Evolutionary conservation across 2,888 invertebrate genomes (phyloP), one percentile per base, ranked within the genome.

Genomic region (Troides aeacus): DNA sequence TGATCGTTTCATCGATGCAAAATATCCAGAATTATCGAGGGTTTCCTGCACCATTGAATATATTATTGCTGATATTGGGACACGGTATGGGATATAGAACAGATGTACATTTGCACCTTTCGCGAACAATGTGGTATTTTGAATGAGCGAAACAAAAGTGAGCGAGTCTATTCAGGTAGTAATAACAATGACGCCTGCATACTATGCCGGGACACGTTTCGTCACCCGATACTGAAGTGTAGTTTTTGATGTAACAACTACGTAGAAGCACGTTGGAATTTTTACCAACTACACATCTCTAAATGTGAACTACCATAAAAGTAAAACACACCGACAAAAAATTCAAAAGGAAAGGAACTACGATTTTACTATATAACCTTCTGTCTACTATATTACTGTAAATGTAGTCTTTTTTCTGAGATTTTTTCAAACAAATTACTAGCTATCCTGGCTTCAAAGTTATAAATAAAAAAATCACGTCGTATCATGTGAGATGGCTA

Each of bases 131-230:
- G 79, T 80, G 74, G 77, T 82, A 82, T 80, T 82, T 79, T 80
- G 75, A 79, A 80, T 75, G 72, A 76, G 78, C 73, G 75, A 80
- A 82, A 84, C 82, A 87, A 87, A 84, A 82, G 79, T 75, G 77
- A 71, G 78, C 80, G 79, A 77, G 80, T 79, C 79, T 78, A 81
- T 79, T 83, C 78, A 80, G 74, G 77, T 72, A 72, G 72, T 74
- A 75, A 75, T 77, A 81, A 83, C 82, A 84, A 85, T 82, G 77
- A 78, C 69, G 66, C 69, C 65, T 74, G 74, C 68, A 63, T 53
- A 70, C 74, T 73, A 74, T 71, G 74, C 72, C 69, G 70, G 74
- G 70, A 61, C 66, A 69, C 39, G 66, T 64, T 68, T 72, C 72
- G 70, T 72, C 73, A 75, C 71, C 64, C 72, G 71, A 74, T 66